Base-by-base conservation (phyloP, 2,888 invertebrate species). In the Prenolepis imparis region DNA sequence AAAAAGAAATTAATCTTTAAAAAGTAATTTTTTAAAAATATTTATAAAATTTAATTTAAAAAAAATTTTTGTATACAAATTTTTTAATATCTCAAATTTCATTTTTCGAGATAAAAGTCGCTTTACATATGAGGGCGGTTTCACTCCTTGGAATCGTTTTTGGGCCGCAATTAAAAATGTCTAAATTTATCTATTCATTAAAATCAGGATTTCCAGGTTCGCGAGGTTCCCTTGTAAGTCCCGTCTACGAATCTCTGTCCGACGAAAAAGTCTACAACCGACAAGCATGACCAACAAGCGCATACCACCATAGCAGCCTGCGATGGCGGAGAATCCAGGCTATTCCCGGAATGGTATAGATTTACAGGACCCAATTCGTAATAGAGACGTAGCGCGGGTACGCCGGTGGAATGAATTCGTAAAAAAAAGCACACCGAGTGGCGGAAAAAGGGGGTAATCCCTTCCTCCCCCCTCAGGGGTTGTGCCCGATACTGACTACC, bases 331-430 rank as follows among this genome's bases (percentile, higher is more conserved):
- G 39, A 28, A 48, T 36, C 15, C 24, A n/a, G 80, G 21, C 24
- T 28, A 52, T 61, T 78, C 39, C 48, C 11, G 32, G 48, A 78
- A 78, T 83, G 66, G 48, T 74, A 66, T 66, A 86, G 87, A 90
- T 91, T 90, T 87, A 83, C 85, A 77, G 84, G 83, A 80, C 86
- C 84, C 88, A 88, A 87, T 89, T 86, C 88, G 89, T 92, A 91
- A 92, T 89, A 85, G 90, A 91, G 91, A 93, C 90, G 86, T 90
- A 93, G 89, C 81, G 90, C 70, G 39, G 15, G 86, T 70, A 92
- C 92, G 92, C 84, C 88, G 77, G 48, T 73, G 72, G 92, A 92
- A 92, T 91, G 87, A 87, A 83, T 72, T 41, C n/a, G 73, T 28
- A 15, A 72, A 75, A 64, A 72, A 80, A 67, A 52, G 8, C 41